Percentiles rank a stretch among this genome's conserved stretches.
Evolutionary conservation across 2,888 invertebrate genomes (phyloP).

Genomic region (Entomobrya multifasciata): DNA sequence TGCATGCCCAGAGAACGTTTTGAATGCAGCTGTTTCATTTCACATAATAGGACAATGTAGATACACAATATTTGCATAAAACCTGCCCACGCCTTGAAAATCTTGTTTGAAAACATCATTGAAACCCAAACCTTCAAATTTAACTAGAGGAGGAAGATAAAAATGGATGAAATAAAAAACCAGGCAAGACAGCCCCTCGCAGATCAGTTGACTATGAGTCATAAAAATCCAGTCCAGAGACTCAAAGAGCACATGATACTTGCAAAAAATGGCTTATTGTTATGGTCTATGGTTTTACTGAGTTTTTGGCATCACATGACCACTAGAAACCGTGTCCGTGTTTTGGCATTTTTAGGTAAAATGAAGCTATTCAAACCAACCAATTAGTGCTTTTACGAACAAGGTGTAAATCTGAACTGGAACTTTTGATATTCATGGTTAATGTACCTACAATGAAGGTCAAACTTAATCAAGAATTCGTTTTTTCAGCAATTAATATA

Average conservation of each 20-base stretch:
- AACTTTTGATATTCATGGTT: too few species aligned
- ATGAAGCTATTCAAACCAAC: too few species aligned
- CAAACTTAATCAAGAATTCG: not conserved
- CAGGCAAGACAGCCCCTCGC: not conserved
- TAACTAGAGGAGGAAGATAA: not conserved
- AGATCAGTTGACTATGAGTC: slow-evolving; percentile 64
- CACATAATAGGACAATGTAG: too few species aligned
- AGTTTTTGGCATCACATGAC: slow-evolving; percentile 39
- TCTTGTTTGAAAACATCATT: too few species aligned
- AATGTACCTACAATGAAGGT: too few species aligned
- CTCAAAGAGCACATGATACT: slow-evolving; percentile 49
- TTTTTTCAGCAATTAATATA: too few species aligned
- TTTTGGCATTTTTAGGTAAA: not conserved
- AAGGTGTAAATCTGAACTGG: not conserved
- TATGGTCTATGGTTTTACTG: slow-evolving; percentile 42
- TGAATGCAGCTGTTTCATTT: too few species aligned
- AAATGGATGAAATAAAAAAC: not conserved
- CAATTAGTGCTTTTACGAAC: not conserved
- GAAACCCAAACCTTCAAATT: too few species aligned
- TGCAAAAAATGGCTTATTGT: slow-evolving; percentile 33
- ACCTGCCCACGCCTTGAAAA: too few species aligned
- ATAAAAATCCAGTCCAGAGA: not conserved
- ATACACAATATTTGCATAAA: too few species aligned
- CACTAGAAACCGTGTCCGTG: not conserved
- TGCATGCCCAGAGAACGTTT: too few species aligned